Evolutionary conservation across 2,797 vertebrate species (phyloP).

Genomic region (Dromococcyx pavoninus): DNA sequence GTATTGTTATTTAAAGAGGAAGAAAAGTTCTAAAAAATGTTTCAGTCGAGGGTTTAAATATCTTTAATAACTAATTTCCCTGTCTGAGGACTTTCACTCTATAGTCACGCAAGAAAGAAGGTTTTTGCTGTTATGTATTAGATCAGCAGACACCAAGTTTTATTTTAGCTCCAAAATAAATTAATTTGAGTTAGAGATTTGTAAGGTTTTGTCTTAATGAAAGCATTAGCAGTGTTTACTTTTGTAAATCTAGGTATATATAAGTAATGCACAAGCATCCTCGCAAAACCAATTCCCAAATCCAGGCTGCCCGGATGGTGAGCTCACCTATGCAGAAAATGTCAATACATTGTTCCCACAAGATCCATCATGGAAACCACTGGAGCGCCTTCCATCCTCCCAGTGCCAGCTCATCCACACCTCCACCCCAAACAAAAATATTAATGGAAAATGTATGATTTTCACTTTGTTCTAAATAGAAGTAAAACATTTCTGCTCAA

Average conservation of each 20-base stretch:
- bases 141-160: not conserved
- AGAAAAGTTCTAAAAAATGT: not conserved
- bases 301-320: not conserved
- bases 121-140: not conserved
- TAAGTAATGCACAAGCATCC: not conserved
- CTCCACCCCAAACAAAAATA: not conserved
- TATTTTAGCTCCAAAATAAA: not conserved
- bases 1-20: not conserved
- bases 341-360: not conserved
- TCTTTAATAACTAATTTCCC: not conserved
- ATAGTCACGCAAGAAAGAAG: not conserved
- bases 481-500: not conserved
- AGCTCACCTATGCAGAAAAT: not conserved
- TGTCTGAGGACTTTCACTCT: not conserved
- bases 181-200: not conserved
- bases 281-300: not conserved
- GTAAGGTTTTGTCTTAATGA: not conserved
- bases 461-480: not conserved
- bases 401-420: not conserved
- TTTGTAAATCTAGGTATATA: not conserved
- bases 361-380: not conserved
- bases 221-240: not conserved
- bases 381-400: not conserved
- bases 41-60: not conserved
- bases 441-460: not conserved